Evolutionary conservation across 2,797 vertebrate species (phyloP).

Genomic region (Urophycis tenuis): DNA sequence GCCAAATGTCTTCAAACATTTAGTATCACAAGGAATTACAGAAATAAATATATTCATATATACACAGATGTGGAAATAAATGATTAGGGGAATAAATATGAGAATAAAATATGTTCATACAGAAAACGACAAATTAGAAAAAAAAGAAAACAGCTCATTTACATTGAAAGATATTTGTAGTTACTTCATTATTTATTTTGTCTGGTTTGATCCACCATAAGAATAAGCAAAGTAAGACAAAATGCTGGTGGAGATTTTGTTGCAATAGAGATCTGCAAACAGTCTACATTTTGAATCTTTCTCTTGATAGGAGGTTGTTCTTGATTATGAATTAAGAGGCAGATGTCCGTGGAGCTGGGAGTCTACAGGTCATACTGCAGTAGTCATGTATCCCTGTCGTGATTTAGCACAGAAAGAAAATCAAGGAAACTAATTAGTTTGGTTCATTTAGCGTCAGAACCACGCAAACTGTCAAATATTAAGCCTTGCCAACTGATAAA

Average conservation of each 20-base stretch:
- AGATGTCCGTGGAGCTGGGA: not conserved
- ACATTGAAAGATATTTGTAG: not conserved
- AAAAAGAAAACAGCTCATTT: not conserved
- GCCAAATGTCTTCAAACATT: not conserved
- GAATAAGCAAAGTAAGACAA: not conserved
- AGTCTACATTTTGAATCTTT: not conserved
- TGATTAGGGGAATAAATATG: conserved; percentile 2
- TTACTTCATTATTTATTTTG: not conserved
- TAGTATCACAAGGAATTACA: not conserved
- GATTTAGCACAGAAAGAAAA: not conserved
- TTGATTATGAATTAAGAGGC: not conserved
- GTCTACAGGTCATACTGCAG: not conserved
- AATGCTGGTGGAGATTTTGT: not conserved
- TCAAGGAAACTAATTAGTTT: not conserved
- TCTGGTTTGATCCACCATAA: not conserved
- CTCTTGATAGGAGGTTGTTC: not conserved
- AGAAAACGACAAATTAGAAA: not conserved
- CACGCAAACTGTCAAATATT: not conserved
- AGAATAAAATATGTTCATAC: not conserved
- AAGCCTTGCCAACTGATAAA: not conserved
- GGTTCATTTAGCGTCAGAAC: not conserved
- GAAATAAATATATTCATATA: conserved; percentile 1
- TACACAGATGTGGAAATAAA: conserved; percentile 6
- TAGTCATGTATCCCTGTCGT: not conserved
- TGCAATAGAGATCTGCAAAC: not conserved